Evolutionary conservation across 2,888 invertebrate species (phyloP).

Genomic region (Acanthococcus lagerstroemiae): DNA sequence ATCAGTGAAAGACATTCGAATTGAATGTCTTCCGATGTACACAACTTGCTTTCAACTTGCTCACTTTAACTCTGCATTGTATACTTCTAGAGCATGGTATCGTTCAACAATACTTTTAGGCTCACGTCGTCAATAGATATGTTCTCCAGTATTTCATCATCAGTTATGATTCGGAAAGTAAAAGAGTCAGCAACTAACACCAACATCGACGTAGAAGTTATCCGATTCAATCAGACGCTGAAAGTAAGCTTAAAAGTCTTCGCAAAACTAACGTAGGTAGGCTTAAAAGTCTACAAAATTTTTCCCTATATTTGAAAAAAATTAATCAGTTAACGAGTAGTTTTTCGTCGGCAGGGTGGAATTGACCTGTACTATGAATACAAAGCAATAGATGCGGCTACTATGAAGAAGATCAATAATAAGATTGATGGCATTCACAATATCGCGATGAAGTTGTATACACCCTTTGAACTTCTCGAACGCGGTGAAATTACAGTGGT

Average conservation of each 20-base stretch:
- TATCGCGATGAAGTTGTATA: conserved; percentile 20
- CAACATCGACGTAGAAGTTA: neutral
- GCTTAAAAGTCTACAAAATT: neutral
- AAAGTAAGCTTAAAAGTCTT: neutral
- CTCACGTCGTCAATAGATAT: neutral
- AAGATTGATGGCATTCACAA: conserved; percentile 8
- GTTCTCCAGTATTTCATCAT: neutral
- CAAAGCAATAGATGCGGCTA: neutral
- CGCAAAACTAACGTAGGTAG: neutral
- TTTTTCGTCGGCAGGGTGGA: conserved; percentile 2
- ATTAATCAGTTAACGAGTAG: neutral
- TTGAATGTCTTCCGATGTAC: too few relatives aligned
- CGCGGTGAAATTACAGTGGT: conserved; percentile 22
- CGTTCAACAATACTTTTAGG: conserved; percentile 16
- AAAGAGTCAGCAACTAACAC: neutral
- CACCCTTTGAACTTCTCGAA: conserved; percentile 33
- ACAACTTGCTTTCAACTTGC: too few relatives aligned
- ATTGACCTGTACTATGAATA: conserved; percentile 16
- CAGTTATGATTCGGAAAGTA: neutral
- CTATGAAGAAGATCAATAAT: conserved; percentile 4
- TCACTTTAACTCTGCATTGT: too few relatives aligned
- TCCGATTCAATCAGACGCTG: neutral
- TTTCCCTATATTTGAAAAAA: too few relatives aligned
- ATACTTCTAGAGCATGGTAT: neutral
- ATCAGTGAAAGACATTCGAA: too few relatives aligned